Conservation (phyloP, 2,113 vertebrate genomes). For the Catharus minimus region DNA sequence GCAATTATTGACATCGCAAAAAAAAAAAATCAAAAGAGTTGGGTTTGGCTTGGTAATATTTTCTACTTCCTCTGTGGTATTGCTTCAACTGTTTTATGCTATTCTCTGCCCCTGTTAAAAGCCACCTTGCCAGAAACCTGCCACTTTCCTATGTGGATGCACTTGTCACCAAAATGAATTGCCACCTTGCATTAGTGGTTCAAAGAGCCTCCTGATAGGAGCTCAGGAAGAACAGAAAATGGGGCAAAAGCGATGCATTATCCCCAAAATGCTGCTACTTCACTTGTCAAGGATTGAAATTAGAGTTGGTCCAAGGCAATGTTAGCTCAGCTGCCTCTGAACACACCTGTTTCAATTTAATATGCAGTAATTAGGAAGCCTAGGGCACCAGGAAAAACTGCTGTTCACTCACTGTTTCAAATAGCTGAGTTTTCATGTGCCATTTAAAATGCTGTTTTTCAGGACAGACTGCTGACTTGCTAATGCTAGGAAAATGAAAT, state of each 20-base stretch:
- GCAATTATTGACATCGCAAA: neutral
- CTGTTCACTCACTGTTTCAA: slow-evolving; percentile 26
- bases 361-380: slow-evolving; percentile 47
- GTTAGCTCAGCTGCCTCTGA: slow-evolving; percentile 58
- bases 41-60: neutral
- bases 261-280: neutral
- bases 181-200: neutral
- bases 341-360: slow-evolving; percentile 63
- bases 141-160: neutral
- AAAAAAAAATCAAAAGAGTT: neutral
- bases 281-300: slow-evolving; percentile 21
- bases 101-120: neutral
- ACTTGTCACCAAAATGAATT: neutral
- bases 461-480: slow-evolving; percentile 63
- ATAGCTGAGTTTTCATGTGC: slow-evolving; percentile 52
- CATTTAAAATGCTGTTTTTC: slow-evolving; percentile 62
- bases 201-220: neutral
- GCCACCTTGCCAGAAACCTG: neutral
- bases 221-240: neutral
- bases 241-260: neutral
- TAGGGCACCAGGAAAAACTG: slow-evolving; percentile 12
- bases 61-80: neutral
- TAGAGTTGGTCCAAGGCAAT: slow-evolving; percentile 15
- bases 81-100: neutral
- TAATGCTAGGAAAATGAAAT: slow-evolving; percentile 66